These are phyloP conservation scores for Alauda arvensis DNA, from an alignment of 2,797 vertebrate genomes.

Conservation along the genomic window DNA sequence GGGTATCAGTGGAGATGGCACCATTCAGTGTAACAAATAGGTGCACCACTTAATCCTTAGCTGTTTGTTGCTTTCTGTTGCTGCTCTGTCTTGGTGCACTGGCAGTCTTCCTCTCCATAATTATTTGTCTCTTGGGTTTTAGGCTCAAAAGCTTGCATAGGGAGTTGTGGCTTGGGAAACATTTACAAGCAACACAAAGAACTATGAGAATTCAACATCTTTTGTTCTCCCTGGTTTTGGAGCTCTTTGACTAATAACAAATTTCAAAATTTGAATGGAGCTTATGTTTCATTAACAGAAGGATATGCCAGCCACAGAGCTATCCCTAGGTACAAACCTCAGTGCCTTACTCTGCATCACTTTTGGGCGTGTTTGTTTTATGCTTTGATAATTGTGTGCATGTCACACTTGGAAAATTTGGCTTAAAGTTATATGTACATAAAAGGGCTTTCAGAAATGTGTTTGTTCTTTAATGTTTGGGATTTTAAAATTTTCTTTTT, in stretches of 20 bases:
- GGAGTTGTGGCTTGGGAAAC: constrained; percentile 10
- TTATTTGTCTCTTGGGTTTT: constrained; percentile 26
- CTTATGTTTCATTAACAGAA: constrained; percentile 20
- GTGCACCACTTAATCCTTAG: not conserved
- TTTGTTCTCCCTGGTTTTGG: not conserved
- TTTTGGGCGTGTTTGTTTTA: not conserved
- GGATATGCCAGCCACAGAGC: not conserved
- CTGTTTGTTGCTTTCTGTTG: not conserved
- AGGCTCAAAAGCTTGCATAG: constrained; percentile 2
- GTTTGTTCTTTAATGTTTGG: not conserved
- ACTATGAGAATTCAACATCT: not conserved
- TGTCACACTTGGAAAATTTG: not conserved
- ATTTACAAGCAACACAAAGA: not conserved
- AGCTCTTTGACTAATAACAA: not conserved
- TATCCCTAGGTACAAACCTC: rapidly evolving
- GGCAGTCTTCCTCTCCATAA: not conserved
- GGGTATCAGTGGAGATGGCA: not conserved
- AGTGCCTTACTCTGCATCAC: not conserved
- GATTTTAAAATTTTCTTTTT: not conserved
- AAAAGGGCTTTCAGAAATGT: not conserved
- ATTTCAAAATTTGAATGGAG: constrained; percentile 37
- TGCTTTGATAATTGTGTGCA: not conserved
- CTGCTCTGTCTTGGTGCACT: not conserved
- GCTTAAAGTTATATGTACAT: not conserved
- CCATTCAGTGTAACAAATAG: not conserved